Evolutionary conservation across 2,797 vertebrate genomes (phyloP), one percentile per base, ranked within the genome.

Genomic region (Rachycentron canadum): DNA sequence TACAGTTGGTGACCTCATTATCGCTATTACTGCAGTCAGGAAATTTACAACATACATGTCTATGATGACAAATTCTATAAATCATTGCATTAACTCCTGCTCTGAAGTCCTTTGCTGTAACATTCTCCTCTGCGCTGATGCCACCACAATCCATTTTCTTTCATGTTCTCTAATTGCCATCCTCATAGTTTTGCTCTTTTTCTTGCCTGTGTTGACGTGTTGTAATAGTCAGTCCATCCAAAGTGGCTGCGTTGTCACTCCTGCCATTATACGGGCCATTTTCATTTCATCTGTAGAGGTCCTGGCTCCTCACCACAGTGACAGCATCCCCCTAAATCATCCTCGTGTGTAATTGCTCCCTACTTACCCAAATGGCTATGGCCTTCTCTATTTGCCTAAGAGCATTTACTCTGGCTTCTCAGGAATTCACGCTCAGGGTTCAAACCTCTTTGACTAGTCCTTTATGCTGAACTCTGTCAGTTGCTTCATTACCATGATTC

Each of bases 151-250:
- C 90, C 88, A 85, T 91, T 93, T 92, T 80, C 86, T 82, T 86
- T 88, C 84, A 80, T 79, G 73, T 86, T 91, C 91, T 81, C 90
- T 94, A 94, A 94, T 93, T 93, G 88, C 91, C 17, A 32, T 69
- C 87, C 93, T 94, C 94, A 93, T 94, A 87, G 91, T 95, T 94
- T 91, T 83, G 78, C 92, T 91, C 91, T 95, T 94, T 94, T 92
- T 94, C 93, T 93, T 90, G 84, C 76, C 75, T n/a, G 84, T 92
- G 93, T 94, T 94, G 94, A 95, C 94, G 82, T 80, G 88, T 88
- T n/a, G 30, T 95, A 95, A 95, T 95, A 91, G 93, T 93, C 92
- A 68, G 89, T 91, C 88, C 87, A 71, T 92, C 92, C 91, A 92
- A 91, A 93, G 91, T 92, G 94, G 91, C 79, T 79, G 87, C 83